Evolutionary conservation across 2,113 vertebrate species (phyloP).

Genomic region (Rhegmatorhina hoffmannsi): DNA sequence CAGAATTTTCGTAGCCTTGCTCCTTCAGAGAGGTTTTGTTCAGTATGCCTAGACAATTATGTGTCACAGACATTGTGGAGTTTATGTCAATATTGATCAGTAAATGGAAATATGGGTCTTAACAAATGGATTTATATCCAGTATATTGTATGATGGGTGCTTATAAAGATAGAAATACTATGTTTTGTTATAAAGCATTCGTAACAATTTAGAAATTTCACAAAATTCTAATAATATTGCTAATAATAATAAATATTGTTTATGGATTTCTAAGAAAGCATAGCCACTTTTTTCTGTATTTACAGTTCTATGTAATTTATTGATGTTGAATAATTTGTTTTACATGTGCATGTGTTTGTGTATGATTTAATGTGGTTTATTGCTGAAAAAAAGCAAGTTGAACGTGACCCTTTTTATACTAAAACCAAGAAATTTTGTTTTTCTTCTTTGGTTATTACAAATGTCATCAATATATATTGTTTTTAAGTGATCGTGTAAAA

Average conservation of each 20-base stretch:
- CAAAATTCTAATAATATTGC: not conserved
- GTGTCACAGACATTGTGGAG: not conserved
- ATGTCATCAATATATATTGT: not conserved
- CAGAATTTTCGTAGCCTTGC: not conserved
- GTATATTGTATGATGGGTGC: not conserved
- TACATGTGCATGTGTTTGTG: not conserved
- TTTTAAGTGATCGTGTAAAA: not conserved
- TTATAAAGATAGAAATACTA: not conserved
- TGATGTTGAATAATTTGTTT: not conserved
- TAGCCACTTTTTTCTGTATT: not conserved
- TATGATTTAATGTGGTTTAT: not conserved
- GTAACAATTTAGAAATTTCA: not conserved
- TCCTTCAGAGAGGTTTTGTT: not conserved
- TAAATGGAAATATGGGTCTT: not conserved
- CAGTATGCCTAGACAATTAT: not conserved
- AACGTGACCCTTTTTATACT: rapidly evolving
- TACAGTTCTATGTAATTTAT: not conserved
- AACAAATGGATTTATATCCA: not conserved
- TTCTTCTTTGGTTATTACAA: not conserved
- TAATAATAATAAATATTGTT: not conserved
- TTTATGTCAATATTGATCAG: not conserved
- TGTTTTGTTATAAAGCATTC: not conserved
- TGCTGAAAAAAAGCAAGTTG: not conserved
- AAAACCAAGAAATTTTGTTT: not conserved
- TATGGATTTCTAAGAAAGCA: not conserved